A percentile compares a stretch with the other conserved stretches of the same genome.
phyloP scores from a whole-genome alignment of 2,797 vertebrate genomes.

The Sebastes steindachneri region DNA sequence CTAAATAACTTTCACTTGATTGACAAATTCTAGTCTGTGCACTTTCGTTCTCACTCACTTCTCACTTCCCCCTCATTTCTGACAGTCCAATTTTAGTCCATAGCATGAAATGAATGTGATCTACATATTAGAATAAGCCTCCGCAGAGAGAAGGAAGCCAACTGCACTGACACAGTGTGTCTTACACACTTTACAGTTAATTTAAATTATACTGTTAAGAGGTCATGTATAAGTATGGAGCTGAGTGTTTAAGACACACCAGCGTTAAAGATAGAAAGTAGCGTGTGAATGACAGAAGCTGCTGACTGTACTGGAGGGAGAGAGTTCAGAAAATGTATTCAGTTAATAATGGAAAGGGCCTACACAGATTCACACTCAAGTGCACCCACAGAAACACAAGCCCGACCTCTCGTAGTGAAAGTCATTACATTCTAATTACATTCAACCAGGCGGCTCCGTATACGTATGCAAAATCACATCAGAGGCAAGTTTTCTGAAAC shows the following conservation, averaged over 20 bases:
- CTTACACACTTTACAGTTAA: background rate
- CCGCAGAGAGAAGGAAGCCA: background rate
- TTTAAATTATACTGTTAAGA: background rate
- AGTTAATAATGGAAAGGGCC: background rate
- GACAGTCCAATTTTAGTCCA: no score
- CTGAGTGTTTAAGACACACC: background rate
- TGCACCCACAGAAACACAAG: background rate
- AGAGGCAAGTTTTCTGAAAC: constrained; percentile 26
- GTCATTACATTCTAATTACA: constrained; percentile 35
- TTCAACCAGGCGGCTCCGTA: background rate
- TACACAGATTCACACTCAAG: constrained; percentile 6
- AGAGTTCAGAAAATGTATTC: constrained; percentile 10
- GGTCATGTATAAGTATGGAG: background rate
- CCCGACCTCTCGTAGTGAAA: background rate
- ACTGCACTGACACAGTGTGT: background rate
- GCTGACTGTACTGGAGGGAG: background rate
- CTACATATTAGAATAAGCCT: background rate
- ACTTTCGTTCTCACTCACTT: no score
- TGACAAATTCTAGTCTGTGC: no score
- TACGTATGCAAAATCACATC: constrained; percentile 21
- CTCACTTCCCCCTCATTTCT: no score
- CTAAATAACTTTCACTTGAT: background rate
- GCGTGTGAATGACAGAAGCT: background rate
- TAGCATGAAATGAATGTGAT: background rate
- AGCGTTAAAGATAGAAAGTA: background rate